Conservation (phyloP, 53 echinoderm and acorn worm genomes). For the Antedon mediterranea region DNA sequence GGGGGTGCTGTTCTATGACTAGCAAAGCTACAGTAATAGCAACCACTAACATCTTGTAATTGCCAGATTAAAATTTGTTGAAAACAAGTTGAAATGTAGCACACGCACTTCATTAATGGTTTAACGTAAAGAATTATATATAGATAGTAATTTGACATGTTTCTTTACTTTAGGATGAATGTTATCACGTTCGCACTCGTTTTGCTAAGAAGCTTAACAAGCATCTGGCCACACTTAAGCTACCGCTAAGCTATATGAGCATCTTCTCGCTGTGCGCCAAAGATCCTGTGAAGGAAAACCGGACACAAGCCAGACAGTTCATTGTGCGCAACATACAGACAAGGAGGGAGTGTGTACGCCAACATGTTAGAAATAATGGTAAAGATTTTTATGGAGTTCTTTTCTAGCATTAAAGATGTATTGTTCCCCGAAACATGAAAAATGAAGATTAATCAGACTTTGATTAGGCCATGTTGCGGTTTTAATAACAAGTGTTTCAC, state of each 20-base stretch:
- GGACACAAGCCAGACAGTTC: conserved; percentile 47
- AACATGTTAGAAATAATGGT: conserved; percentile 53
- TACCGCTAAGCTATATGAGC: conserved; percentile 83
- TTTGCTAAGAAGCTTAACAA: conserved; percentile 79
- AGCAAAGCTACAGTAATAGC: too few species aligned
- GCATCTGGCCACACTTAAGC: conserved; percentile 51
- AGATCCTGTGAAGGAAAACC: conserved; percentile 75
- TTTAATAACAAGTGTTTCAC: too few species aligned
- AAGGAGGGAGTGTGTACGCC: conserved; percentile 75
- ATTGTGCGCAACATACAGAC: conserved; percentile 50
- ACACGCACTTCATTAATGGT: too few species aligned
- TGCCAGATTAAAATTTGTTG: too few species aligned
- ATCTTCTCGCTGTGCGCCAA: conserved; percentile 83
- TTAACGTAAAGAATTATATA: too few species aligned
- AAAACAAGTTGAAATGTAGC: too few species aligned
- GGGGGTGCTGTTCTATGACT: too few species aligned
- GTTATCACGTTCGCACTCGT: conserved; percentile 76
- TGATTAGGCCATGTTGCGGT: too few species aligned
- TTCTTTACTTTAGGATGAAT: conserved; percentile 46
- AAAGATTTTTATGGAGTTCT: too few species aligned
- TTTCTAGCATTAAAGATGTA: neutral
- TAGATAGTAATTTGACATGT: neutral
- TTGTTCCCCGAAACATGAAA: too few species aligned
- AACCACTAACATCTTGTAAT: too few species aligned
- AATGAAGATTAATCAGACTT: too few species aligned